These are phyloP conservation scores for Acleris laterana DNA, from an alignment of 2,888 invertebrate species.

Conservation along the genomic window DNA sequence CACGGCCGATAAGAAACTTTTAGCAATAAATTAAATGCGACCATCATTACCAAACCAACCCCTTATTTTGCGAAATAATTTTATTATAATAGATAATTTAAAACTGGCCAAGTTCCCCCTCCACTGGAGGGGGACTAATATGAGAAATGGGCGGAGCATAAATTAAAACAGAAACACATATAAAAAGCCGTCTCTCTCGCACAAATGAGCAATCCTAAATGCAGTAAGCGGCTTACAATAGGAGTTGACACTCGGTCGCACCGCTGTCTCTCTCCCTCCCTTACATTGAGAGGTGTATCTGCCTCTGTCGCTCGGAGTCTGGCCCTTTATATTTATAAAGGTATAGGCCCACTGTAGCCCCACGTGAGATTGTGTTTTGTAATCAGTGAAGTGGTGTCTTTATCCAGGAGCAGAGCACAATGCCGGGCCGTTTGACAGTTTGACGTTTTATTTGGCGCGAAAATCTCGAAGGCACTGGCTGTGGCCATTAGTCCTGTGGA, in stretches of 20 bases:
- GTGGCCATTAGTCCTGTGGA: conserved; percentile 57
- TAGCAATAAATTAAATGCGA: conserved; percentile 74
- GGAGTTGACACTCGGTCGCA: conserved; percentile 65
- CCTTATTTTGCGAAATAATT: conserved; percentile 83
- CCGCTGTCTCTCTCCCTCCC: conserved; percentile 62
- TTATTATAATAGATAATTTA: conserved; percentile 84
- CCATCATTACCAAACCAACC: conserved; percentile 82
- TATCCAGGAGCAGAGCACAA: conserved; percentile 75
- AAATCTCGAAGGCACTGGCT: conserved; percentile 52
- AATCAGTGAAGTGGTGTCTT: conserved; percentile 82
- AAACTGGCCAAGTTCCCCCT: conserved; percentile 81
- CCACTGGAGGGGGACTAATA: conserved; percentile 65
- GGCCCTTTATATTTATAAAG: conserved; percentile 76
- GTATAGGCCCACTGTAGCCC: conserved; percentile 69
- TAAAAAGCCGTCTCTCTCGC: conserved; percentile 71
- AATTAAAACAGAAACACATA: conserved; percentile 62
- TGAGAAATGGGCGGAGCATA: conserved; percentile 74
- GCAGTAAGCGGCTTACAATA: conserved; percentile 80
- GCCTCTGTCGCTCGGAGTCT: conserved; percentile 52
- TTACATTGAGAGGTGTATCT: conserved; percentile 58
- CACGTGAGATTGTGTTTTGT: conserved; percentile 82
- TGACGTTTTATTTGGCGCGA: conserved; percentile 81
- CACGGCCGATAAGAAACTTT: conserved; percentile 55
- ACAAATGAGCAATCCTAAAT: conserved; percentile 80
- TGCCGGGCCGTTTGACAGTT: conserved; percentile 77